A percentile compares a stretch with the other conserved stretches of the same genome.
Evolutionary conservation across 2,888 invertebrate species (phyloP).

Genomic region (Elegia similella): DNA sequence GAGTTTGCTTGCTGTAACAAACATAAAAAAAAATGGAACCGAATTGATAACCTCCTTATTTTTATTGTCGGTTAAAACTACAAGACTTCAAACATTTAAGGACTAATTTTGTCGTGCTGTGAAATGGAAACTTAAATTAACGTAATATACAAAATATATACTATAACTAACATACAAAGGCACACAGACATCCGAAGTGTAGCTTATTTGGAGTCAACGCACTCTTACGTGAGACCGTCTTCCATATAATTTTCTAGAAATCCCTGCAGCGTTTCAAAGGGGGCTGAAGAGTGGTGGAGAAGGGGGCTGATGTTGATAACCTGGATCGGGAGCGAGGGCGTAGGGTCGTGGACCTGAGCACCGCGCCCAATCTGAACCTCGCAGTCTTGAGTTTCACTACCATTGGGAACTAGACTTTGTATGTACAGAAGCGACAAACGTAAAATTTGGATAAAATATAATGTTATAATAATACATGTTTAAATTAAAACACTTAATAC

Average conservation of each 20-base stretch:
- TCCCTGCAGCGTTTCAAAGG: conserved; percentile 67
- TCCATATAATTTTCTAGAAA: conserved; percentile 72
- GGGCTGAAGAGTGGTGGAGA: conserved; percentile 39
- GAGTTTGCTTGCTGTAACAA: too few relatives aligned
- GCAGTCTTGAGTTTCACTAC: conserved; percentile 43
- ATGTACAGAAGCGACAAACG: conserved; percentile 24
- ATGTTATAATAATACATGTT: too few relatives aligned
- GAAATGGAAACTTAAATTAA: neutral
- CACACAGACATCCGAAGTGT: conserved; percentile 27
- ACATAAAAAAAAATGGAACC: too few relatives aligned
- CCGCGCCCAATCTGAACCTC: conserved; percentile 61
- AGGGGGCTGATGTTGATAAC: conserved; percentile 71
- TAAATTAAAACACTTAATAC: too few relatives aligned
- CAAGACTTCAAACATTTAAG: too few relatives aligned
- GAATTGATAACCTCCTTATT: too few relatives aligned
- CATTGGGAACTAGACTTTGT: conserved; percentile 31
- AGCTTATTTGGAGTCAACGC: conserved; percentile 63
- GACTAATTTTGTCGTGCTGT: too few relatives aligned
- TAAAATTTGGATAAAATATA: neutral
- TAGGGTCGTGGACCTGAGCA: conserved; percentile 73
- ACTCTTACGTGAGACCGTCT: conserved; percentile 60
- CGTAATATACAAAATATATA: too few relatives aligned
- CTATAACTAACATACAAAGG: too few relatives aligned
- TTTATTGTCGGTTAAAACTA: too few relatives aligned
- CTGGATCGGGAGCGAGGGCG: conserved; percentile 76